Conservation (phyloP, 2,113 vertebrate species). For the human region DNA sequence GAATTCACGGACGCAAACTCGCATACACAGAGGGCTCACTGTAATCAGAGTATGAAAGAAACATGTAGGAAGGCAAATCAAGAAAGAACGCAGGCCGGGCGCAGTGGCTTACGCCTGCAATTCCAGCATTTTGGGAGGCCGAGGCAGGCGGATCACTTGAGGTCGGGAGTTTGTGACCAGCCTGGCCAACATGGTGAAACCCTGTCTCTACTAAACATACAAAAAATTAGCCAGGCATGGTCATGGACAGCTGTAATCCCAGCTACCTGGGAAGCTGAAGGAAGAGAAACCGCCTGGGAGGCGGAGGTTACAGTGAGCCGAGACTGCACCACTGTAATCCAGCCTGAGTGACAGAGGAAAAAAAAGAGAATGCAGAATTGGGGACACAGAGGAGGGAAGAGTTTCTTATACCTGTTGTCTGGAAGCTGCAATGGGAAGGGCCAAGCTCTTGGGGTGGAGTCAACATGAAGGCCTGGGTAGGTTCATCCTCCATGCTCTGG, state of each 20-base stretch:
- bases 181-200: too few species aligned
- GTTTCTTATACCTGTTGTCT: constrained; percentile 28
- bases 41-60: background rate
- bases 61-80: background rate
- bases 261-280: too few species aligned
- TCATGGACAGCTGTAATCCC: too few species aligned
- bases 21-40: background rate
- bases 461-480: constrained; percentile 63
- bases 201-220: too few species aligned
- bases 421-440: background rate
- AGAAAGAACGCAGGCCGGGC: background rate
- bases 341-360: background rate
- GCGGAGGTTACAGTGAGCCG: too few species aligned
- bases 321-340: too few species aligned
- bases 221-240: too few species aligned
- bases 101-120: too few species aligned
- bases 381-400: background rate
- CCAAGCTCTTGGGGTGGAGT: background rate
- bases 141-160: too few species aligned
- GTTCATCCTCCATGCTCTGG: constrained; percentile 53
- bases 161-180: too few species aligned
- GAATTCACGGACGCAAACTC: background rate
- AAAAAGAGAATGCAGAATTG: background rate
- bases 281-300: too few species aligned
- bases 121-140: too few species aligned